Percentiles rank a stretch among this genome's conserved stretches.
These are phyloP conservation scores for Monopterus albus DNA, from an alignment of 2,113 vertebrate genomes.

Conservation along the genomic window DNA sequence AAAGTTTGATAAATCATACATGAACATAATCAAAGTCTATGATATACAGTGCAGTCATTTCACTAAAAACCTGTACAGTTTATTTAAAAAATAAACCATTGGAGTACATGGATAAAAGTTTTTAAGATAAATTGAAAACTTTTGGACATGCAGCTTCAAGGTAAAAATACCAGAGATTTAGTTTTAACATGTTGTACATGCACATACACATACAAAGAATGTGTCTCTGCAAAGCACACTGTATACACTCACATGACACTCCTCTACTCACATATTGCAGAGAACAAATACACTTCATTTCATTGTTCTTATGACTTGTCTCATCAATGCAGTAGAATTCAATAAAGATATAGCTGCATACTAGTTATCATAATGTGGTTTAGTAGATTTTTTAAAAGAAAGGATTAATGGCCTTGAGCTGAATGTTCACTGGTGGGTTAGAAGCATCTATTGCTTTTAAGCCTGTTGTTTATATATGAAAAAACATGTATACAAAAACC, in stretches of 20 bases:
- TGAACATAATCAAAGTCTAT: conserved; percentile 44
- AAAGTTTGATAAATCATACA: conserved; percentile 53
- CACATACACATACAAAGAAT: conserved; percentile 40
- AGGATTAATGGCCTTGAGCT: conserved; percentile 20
- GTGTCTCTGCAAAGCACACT: conserved; percentile 27
- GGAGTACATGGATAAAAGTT: conserved; percentile 25
- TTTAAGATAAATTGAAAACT: conserved; percentile 12
- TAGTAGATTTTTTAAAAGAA: conserved; percentile 21
- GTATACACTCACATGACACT: conserved; percentile 22
- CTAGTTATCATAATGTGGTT: conserved; percentile 39
- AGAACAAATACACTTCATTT: conserved; percentile 38
- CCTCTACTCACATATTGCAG: conserved; percentile 44
- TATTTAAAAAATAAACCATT: conserved; percentile 25
- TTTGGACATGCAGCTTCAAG: conserved; percentile 56
- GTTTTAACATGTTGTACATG: conserved; percentile 51
- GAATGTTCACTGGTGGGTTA: conserved; percentile 24
- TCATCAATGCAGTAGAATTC: conserved; percentile 18
- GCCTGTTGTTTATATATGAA: conserved; percentile 27
- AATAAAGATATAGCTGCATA: conserved; percentile 51
- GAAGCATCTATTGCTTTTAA: conserved; percentile 56
- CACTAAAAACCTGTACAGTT: conserved; percentile 49
- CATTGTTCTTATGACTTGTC: conserved; percentile 34
- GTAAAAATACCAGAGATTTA: conserved; percentile 48
- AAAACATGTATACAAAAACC: background rate
- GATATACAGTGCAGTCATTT: conserved; percentile 57